Evolutionary conservation across 2,888 invertebrate genomes (phyloP).

Genomic region (Anaspis maculata): DNA sequence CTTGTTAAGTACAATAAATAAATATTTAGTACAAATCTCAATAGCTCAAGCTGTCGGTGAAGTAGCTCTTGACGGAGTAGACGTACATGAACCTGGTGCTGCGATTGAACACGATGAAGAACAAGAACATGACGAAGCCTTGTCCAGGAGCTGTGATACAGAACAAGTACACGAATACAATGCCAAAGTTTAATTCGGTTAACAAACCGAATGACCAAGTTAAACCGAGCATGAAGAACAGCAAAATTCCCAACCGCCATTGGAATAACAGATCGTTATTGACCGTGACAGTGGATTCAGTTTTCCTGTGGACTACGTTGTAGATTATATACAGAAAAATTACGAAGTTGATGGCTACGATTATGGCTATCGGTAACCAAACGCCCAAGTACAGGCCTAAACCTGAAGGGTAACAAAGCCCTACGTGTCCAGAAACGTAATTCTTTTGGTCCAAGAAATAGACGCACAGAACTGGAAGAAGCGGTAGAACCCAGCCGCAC

Average conservation of each 20-base stretch:
- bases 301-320: slow-evolving; percentile 40
- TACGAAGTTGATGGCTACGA: slow-evolving; percentile 49
- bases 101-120: slow-evolving; percentile 52
- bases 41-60: no score
- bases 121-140: slow-evolving; percentile 53
- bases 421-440: slow-evolving; percentile 31
- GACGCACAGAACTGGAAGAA: slow-evolving; percentile 46
- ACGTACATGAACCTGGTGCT: slow-evolving; percentile 47
- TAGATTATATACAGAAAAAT: slow-evolving; percentile 52
- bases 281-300: slow-evolving; percentile 22
- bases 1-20: neutral
- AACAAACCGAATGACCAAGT: slow-evolving; percentile 53
- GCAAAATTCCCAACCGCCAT: slow-evolving; percentile 28
- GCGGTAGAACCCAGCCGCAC: slow-evolving; percentile 56
- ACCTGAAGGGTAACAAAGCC: slow-evolving; percentile 50
- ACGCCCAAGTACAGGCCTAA: slow-evolving; percentile 49
- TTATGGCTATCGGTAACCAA: slow-evolving; percentile 47
- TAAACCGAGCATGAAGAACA: slow-evolving; percentile 53
- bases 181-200: slow-evolving; percentile 32
- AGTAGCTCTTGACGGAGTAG: neutral
- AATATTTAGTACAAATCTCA: no score
- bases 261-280: slow-evolving; percentile 39
- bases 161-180: slow-evolving; percentile 44
- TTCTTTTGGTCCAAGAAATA: slow-evolving; percentile 44
- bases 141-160: slow-evolving; percentile 48